phyloP scores from a whole-genome alignment of 1,140 invertebrate genomes.

The Anoplophora glabripennis region DNA sequence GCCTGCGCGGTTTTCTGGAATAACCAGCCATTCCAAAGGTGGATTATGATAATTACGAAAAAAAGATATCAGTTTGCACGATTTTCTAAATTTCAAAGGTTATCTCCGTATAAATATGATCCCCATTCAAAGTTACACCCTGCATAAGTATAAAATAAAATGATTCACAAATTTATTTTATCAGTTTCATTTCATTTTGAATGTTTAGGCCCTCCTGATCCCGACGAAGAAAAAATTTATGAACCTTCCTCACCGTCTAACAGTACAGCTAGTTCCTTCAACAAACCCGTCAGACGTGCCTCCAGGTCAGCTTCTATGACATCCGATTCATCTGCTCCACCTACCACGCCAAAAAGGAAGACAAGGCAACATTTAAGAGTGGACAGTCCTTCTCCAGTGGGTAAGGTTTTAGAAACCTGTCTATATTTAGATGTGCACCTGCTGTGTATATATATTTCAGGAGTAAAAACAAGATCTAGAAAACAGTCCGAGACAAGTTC shows the following conservation, averaged over 20 bases:
- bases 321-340: conserved; percentile 16
- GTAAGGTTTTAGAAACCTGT: no score
- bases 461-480: conserved; percentile 20
- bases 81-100: no score
- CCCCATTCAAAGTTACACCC: no score
- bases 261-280: conserved; percentile 1
- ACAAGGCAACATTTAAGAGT: not conserved
- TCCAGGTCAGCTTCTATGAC: conserved; percentile 18
- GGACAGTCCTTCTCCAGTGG: not conserved
- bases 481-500: conserved; percentile 19
- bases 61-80: no score
- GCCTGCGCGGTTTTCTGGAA: no score
- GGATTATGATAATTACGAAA: no score
- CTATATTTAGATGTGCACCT: no score
- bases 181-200: no score
- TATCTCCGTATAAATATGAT: no score
- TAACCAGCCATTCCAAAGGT: no score
- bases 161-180: no score
- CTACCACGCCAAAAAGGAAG: conserved; percentile 6
- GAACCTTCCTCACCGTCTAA: conserved; percentile 16
- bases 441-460: conserved; percentile 2
- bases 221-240: conserved; percentile 22
- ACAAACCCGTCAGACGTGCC: conserved; percentile 8
- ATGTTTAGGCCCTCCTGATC: conserved; percentile 22
- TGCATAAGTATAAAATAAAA: no score